Percentiles rank a stretch among this genome's conserved stretches.
These are phyloP conservation scores for Picathartes gymnocephalus DNA, from an alignment of 2,113 vertebrate species.

Conservation along the genomic window DNA sequence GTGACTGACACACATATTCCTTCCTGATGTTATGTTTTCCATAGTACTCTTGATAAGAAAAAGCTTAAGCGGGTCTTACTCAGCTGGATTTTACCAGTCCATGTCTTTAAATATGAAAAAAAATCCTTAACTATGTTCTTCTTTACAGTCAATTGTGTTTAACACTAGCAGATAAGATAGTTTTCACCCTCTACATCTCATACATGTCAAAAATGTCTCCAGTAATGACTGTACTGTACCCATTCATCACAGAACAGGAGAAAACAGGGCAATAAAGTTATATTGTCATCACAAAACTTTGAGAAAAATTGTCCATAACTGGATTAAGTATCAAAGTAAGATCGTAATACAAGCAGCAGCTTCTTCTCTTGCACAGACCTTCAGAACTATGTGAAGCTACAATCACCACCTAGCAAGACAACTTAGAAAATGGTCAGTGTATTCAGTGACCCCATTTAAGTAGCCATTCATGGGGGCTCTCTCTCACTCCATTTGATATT, in stretches of 20 bases:
- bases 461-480: neutral
- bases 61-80: constrained; percentile 78
- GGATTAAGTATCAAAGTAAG: neutral
- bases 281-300: neutral
- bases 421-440: neutral
- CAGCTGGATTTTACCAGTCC: constrained; percentile 43
- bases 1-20: constrained; percentile 75
- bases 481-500: neutral
- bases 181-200: neutral
- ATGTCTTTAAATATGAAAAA: neutral
- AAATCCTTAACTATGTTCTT: neutral
- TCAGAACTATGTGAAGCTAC: neutral
- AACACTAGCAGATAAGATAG: neutral
- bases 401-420: neutral
- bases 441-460: neutral
- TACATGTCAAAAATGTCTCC: neutral
- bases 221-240: neutral
- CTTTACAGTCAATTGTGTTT: neutral
- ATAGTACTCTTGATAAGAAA: constrained; percentile 83
- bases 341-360: neutral
- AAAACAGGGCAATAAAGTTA: neutral
- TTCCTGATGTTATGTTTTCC: constrained; percentile 84
- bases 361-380: neutral
- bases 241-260: neutral
- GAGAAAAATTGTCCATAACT: neutral